Evolutionary conservation across 1,140 invertebrate species (phyloP), one percentile per base, ranked within the genome.

Genomic region (Heliothis subflexa): DNA sequence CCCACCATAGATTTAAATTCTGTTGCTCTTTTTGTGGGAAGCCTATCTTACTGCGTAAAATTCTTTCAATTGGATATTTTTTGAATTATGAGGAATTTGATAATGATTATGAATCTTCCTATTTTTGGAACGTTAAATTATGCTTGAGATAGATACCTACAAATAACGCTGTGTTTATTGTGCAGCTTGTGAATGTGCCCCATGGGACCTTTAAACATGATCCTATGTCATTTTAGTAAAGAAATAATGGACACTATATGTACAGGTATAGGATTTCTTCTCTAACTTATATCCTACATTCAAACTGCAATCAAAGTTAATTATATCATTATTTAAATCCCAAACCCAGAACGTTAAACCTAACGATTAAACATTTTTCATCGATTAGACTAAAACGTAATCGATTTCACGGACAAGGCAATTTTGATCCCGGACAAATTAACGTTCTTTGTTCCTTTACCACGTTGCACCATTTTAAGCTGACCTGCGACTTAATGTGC

Each of bases 371-470:
- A 52, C n/a, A 71, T 21, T 57, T 76, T 62, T 50, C 64, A 76
- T 72, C 57, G 80, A 83, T 78, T 47, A 81, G 47, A 80, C 78
- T 66, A 83, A 80, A 54, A 59, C 14, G 21, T 77, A 84, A 84
- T 82, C 78, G 61, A 82, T 83, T 79, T 81, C 66, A 85, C 66
- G 78, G 78, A 83, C 70, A 79, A 45, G 54, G 18, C 28, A 21
- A 73, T 73, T 79, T 79, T 59, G 66, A 64, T 79, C 40, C 78
- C 55, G 50, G 55, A 73, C 70, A 79, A 79, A 59, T 79, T 72
- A 79, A 79, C 59, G 78, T 74, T 50, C 78, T 81, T 79, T 79
- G 79, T 81, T 84, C 70, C 70, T 83, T 68, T 74, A 18, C 14
- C 3, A 59, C 12, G n/a, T 55, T 40, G 16, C 7, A 62, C 83